Evolutionary conservation across 2,888 invertebrate species (phyloP).

Genomic region (Ornithoptera alexandrae): DNA sequence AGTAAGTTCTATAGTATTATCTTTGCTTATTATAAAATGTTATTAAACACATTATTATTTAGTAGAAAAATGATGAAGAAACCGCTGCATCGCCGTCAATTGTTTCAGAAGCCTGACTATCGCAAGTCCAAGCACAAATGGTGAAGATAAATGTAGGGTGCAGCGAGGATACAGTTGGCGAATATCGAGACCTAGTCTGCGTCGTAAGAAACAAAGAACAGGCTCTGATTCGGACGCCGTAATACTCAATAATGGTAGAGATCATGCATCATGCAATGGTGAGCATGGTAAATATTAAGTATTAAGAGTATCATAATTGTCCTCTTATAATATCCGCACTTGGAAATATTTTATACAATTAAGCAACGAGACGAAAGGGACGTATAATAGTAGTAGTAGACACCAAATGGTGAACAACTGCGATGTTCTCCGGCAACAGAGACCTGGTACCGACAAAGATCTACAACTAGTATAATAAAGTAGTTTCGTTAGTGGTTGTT

Average conservation of each 20-base stretch:
- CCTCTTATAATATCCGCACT: no score
- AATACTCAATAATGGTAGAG: slow-evolving; percentile 85
- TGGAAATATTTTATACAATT: no score
- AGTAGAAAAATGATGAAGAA: not conserved
- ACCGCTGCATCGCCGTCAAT: slow-evolving; percentile 1
- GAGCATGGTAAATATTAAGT: slow-evolving; percentile 36
- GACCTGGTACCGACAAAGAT: no score
- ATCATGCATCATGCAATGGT: slow-evolving; percentile 88
- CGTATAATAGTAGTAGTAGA: no score
- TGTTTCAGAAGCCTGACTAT: slow-evolving; percentile 60
- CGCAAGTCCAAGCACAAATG: slow-evolving; percentile 50
- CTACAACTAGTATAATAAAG: no score
- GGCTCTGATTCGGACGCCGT: slow-evolving; percentile 81
- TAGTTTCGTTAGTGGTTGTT: no score
- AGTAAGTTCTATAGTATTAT: slow-evolving; percentile 48
- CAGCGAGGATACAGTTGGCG: slow-evolving; percentile 88
- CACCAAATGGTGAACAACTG: no score
- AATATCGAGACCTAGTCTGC: slow-evolving; percentile 86
- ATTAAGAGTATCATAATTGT: not conserved
- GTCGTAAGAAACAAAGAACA: slow-evolving; percentile 81
- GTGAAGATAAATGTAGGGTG: slow-evolving; percentile 77
- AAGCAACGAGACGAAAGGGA: no score
- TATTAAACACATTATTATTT: not conserved
- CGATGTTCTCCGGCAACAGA: no score
- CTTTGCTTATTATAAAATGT: no score